Conservation (phyloP, 2,797 vertebrate species). For the Bradypus variegatus region DNA sequence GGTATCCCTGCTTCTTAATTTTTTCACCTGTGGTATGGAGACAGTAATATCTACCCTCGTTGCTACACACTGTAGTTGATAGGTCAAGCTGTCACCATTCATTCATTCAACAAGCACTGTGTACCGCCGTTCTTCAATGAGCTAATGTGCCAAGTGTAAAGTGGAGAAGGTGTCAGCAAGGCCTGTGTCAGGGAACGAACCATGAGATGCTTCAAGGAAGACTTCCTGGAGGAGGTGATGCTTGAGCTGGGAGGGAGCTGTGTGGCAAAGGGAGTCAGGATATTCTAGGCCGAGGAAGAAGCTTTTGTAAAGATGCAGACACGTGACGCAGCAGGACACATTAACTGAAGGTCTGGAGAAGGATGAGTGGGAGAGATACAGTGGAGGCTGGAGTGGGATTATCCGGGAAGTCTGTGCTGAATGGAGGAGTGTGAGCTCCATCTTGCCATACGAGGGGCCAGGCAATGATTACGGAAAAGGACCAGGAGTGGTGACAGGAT, state of each 20-base stretch:
- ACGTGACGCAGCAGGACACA: fast-evolving
- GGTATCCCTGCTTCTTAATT: background rate
- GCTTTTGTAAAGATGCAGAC: background rate
- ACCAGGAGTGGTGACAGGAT: background rate
- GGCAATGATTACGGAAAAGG: background rate
- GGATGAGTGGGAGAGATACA: background rate
- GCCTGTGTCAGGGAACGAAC: background rate
- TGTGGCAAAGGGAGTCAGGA: background rate
- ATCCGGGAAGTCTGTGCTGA: background rate
- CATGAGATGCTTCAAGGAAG: background rate
- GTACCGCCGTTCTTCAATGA: background rate
- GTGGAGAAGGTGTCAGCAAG: too few species aligned
- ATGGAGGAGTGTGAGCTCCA: background rate
- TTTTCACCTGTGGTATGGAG: background rate
- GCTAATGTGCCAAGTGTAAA: background rate
- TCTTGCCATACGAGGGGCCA: background rate
- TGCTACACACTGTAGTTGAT: background rate
- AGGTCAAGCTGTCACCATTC: background rate
- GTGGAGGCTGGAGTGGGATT: background rate
- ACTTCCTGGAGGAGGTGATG: background rate
- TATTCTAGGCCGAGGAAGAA: background rate
- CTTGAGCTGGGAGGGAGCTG: background rate
- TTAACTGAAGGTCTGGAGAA: background rate
- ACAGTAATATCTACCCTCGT: background rate
- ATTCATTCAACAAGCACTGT: background rate